phyloP scores from a whole-genome alignment of 2,888 invertebrate species.

The Lycia hirtaria region DNA sequence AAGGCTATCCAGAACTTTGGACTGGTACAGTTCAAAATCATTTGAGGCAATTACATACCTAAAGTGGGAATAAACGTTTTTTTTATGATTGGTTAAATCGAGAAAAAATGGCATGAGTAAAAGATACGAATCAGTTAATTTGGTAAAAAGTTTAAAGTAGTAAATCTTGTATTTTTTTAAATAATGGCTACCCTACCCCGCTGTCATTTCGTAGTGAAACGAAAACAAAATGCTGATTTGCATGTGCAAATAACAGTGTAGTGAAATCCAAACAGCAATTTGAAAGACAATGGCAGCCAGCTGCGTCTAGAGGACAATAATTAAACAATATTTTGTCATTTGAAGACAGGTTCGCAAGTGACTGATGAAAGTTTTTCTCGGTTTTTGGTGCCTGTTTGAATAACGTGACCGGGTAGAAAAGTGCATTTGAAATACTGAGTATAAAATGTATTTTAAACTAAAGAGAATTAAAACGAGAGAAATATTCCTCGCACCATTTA shows the following conservation, averaged over 20 bases:
- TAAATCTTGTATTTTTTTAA: not conserved
- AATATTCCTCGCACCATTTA: too few species aligned
- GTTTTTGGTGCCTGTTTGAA: conserved; percentile 16
- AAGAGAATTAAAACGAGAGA: too few species aligned
- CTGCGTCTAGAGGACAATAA: conserved; percentile 68
- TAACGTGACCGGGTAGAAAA: not conserved
- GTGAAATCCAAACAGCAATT: conserved; percentile 83
- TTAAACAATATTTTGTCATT: conserved; percentile 77
- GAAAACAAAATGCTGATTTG: conserved; percentile 83
- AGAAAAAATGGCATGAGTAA: too few species aligned
- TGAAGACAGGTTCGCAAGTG: conserved; percentile 50
- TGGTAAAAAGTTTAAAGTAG: too few species aligned
- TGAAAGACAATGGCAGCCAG: conserved; percentile 76
- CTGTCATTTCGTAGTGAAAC: conserved; percentile 45
- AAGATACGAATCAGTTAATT: too few species aligned
- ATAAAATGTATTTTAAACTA: too few species aligned
- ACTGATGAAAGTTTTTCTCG: conserved; percentile 37
- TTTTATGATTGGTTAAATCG: too few species aligned
- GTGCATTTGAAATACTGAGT: too few species aligned
- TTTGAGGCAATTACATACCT: too few species aligned
- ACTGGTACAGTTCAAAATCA: too few species aligned
- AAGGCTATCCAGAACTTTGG: too few species aligned
- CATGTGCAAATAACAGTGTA: conserved; percentile 82
- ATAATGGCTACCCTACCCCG: conserved; percentile 44
- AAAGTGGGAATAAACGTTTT: too few species aligned